Evolutionary conservation across 2,113 vertebrate species (phyloP).

Genomic region (Hassar affinis): DNA sequence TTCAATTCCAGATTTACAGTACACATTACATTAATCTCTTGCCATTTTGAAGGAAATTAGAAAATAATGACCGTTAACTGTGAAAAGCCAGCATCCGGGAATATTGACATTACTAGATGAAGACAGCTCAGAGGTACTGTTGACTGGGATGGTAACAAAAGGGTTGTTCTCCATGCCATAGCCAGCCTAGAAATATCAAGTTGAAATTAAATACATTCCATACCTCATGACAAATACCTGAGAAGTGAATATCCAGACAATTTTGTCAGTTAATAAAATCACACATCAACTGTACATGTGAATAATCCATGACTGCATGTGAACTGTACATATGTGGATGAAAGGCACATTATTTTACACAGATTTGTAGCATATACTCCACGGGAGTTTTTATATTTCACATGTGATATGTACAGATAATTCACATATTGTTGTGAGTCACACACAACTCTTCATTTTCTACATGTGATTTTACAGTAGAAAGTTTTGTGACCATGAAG

Average conservation of each 20-base stretch:
- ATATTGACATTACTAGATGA: neutral
- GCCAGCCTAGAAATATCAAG: neutral
- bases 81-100: neutral
- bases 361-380: neutral
- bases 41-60: too few species aligned
- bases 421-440: too few species aligned
- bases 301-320: neutral
- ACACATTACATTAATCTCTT: too few species aligned
- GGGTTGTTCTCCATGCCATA: too few species aligned
- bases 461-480: neutral
- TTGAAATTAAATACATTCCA: neutral
- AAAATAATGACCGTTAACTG: too few species aligned
- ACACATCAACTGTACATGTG: neutral
- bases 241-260: neutral
- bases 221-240: neutral
- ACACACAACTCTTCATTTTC: too few species aligned
- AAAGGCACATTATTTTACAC: too few species aligned
- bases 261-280: neutral
- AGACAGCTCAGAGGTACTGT: neutral
- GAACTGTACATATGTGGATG: too few species aligned
- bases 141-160: neutral
- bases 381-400: neutral
- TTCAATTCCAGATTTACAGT: too few species aligned
- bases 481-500: neutral
- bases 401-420: neutral